A percentile compares a stretch with the other conserved stretches of the same genome.
Evolutionary conservation across 2,888 invertebrate species (phyloP).

Genomic region (Toxonevra muliebris): DNA sequence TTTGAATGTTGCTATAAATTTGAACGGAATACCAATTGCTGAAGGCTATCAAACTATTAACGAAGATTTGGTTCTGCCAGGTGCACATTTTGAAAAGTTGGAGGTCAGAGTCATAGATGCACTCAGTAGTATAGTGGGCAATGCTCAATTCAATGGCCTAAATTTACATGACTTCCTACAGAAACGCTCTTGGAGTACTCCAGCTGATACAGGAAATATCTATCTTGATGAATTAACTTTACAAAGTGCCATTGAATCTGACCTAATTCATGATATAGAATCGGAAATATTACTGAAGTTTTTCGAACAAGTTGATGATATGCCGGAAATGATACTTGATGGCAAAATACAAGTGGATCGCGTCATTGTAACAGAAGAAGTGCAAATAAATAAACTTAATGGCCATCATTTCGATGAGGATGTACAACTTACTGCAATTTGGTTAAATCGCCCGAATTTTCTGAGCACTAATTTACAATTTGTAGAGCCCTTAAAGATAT

Average conservation of each 20-base stretch:
- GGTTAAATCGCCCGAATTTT: slow-evolving; percentile 62
- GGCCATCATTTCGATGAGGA: slow-evolving; percentile 50
- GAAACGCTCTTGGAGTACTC: slow-evolving; percentile 47
- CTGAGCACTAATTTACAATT: slow-evolving; percentile 56
- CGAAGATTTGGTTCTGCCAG: slow-evolving; percentile 53
- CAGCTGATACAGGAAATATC: slow-evolving; percentile 42
- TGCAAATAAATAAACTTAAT: slow-evolving; percentile 51
- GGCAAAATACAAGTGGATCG: slow-evolving; percentile 65
- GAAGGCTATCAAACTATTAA: slow-evolving; percentile 49
- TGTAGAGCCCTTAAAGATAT: slow-evolving; percentile 47
- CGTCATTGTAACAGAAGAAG: slow-evolving; percentile 56
- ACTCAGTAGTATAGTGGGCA: slow-evolving; percentile 59
- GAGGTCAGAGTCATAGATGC: slow-evolving; percentile 54
- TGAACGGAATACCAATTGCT: slow-evolving; percentile 61
- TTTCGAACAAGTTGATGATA: slow-evolving; percentile 51
- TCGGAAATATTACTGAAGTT: slow-evolving; percentile 54
- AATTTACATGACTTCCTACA: slow-evolving; percentile 58
- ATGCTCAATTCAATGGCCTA: slow-evolving; percentile 53
- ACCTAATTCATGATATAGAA: slow-evolving; percentile 61
- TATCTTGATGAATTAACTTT: slow-evolving; percentile 55
- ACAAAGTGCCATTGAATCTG: slow-evolving; percentile 55
- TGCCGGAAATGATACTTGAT: slow-evolving; percentile 57
- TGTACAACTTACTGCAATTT: slow-evolving; percentile 60
- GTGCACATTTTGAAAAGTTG: slow-evolving; percentile 53
- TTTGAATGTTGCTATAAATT: slow-evolving; percentile 53